Evolutionary conservation across 2,888 invertebrate species (phyloP).

Genomic region (Deladenus siricidicola): DNA sequence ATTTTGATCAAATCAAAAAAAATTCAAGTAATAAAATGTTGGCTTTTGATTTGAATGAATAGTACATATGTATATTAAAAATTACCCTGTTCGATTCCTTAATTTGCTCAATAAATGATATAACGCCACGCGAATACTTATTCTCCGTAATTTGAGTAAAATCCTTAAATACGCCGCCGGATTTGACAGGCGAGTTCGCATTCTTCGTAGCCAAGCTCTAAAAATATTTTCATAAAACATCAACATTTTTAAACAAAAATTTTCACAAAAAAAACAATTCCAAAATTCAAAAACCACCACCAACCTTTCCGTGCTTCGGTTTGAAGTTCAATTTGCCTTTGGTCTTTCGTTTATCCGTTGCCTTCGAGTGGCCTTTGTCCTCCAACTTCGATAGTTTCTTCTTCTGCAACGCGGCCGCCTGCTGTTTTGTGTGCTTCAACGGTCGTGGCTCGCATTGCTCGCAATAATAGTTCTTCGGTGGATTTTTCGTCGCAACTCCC

Average conservation of each 20-base stretch:
- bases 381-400: not conserved
- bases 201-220: no score
- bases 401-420: constrained; percentile 13
- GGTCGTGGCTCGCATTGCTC: constrained; percentile 15
- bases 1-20: no score
- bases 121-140: constrained; percentile 12
- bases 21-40: no score
- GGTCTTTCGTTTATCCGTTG: not conserved
- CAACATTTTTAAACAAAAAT: not conserved
- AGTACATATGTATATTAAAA: no score
- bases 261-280: not conserved
- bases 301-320: not conserved
- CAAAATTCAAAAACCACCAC: not conserved
- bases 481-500: constrained; percentile 2
- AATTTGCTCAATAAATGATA: constrained; percentile 1
- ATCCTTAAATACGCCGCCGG: not conserved
- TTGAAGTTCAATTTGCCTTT: not conserved
- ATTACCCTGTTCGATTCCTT: not conserved
- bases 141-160: constrained; percentile 7
- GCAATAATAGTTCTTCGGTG: constrained; percentile 14
- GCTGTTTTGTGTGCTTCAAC: constrained; percentile 9
- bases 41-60: no score
- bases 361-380: no score
- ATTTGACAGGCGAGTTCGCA: not conserved
- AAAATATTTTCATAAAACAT: not conserved